Conservation (phyloP, 2,113 vertebrate species). For the Passer domesticus region DNA sequence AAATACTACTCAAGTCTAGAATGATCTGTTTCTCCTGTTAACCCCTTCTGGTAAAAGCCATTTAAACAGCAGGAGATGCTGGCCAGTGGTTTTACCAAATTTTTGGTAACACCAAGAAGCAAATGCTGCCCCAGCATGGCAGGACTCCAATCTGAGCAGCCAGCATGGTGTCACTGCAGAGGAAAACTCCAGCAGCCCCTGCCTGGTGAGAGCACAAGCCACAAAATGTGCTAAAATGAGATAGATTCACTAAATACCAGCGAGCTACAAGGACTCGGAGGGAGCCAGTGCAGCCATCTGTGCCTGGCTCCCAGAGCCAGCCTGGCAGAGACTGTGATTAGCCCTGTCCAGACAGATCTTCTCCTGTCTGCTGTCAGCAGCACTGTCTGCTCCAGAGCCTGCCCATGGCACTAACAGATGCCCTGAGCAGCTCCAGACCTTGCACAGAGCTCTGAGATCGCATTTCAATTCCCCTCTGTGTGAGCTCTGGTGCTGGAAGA, state of each 20-base stretch:
- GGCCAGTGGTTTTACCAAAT: background rate
- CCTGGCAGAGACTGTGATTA: conserved; percentile 21
- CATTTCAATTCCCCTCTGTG: background rate
- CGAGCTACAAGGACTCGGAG: background rate
- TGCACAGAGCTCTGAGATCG: background rate
- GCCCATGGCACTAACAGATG: conserved; percentile 24
- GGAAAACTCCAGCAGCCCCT: background rate
- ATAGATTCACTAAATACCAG: background rate
- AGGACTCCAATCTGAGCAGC: background rate
- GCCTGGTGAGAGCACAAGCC: background rate
- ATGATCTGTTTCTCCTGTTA: background rate
- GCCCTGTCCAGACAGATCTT: background rate
- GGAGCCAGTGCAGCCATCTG: conserved; percentile 3
- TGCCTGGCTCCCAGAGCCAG: background rate
- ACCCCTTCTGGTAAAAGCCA: background rate
- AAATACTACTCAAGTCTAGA: background rate
- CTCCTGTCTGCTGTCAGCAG: conserved; percentile 47
- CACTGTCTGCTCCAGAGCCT: conserved; percentile 2
- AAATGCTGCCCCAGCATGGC: background rate
- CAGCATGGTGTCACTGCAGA: background rate
- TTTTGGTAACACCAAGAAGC: background rate
- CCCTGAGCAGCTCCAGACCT: background rate
- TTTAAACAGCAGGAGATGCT: background rate
- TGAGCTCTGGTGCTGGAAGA: background rate
- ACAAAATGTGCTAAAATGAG: background rate